Evolutionary conservation across 2,797 vertebrate species (phyloP).

Genomic region (Chelmon rostratus): DNA sequence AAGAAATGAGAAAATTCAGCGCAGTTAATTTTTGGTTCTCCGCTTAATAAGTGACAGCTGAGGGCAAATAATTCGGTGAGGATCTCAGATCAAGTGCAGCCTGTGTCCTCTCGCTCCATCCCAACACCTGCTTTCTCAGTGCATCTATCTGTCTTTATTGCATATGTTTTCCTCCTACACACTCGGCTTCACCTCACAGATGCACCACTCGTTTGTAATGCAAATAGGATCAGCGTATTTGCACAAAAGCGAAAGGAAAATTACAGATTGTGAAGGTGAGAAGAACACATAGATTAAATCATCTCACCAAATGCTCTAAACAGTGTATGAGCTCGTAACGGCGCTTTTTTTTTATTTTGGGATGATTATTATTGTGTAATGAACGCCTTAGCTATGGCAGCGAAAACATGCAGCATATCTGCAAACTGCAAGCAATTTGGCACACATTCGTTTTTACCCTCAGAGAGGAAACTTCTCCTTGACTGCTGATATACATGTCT

Average conservation of each 20-base stretch:
- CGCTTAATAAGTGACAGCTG: constrained; percentile 54
- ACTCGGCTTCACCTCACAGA: constrained; percentile 37
- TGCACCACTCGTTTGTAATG: constrained; percentile 43
- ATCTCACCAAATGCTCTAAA: constrained; percentile 24
- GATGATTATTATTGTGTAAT: neutral
- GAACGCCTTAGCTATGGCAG: neutral
- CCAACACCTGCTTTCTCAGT: constrained; percentile 31
- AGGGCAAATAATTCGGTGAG: constrained; percentile 41
- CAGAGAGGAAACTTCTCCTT: constrained; percentile 8
- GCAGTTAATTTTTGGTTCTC: constrained; percentile 40
- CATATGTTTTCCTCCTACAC: constrained; percentile 55
- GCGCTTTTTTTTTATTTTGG: neutral
- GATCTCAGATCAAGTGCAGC: constrained; percentile 40
- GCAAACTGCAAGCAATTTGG: constrained; percentile 18
- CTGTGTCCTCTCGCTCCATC: constrained; percentile 30
- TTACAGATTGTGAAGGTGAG: constrained; percentile 40
- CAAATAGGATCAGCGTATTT: constrained; percentile 49
- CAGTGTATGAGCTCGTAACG: neutral
- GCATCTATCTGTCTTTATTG: constrained; percentile 29
- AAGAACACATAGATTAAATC: constrained; percentile 33
- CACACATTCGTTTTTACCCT: constrained; percentile 17
- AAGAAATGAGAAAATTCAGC: constrained; percentile 21
- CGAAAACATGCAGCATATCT: constrained; percentile 1
- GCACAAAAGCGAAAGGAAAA: constrained; percentile 25
- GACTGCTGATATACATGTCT: constrained; percentile 42